Percentiles rank a stretch among this genome's conserved stretches.
These are phyloP conservation scores for Heliconius sara DNA, from an alignment of 2,888 invertebrate species.

Conservation along the genomic window DNA sequence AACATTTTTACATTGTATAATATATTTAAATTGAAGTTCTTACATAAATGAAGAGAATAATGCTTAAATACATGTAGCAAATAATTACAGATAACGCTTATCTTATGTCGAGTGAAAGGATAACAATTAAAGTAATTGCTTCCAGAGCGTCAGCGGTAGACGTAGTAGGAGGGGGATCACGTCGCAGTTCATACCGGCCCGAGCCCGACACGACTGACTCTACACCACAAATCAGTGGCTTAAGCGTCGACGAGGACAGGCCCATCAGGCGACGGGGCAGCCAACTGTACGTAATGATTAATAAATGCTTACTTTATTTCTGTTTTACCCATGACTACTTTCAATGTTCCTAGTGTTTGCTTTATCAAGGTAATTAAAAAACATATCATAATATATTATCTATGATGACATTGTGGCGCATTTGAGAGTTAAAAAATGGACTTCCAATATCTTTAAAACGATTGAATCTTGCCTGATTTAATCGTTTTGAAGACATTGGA, in stretches of 20 bases:
- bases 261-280: slow-evolving; percentile 91
- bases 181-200: slow-evolving; percentile 86
- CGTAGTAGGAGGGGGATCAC: slow-evolving; percentile 87
- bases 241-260: slow-evolving; percentile 89
- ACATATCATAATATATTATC: too few species aligned
- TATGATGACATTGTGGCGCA: neutral
- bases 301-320: slow-evolving; percentile 4
- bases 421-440: neutral
- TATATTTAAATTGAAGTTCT: neutral
- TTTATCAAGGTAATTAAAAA: neutral
- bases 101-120: neutral
- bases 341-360: neutral
- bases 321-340: neutral
- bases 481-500: too few species aligned
- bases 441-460: neutral
- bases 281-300: slow-evolving; percentile 87
- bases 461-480: too few species aligned
- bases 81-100: neutral
- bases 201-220: slow-evolving; percentile 83
- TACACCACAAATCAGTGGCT: slow-evolving; percentile 82
- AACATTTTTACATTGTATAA: too few species aligned
- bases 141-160: slow-evolving; percentile 91
- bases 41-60: neutral
- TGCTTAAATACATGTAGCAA: neutral
- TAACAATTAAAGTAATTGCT: slow-evolving; percentile 15